Percentiles rank a stretch among this genome's conserved stretches.
Conservation (phyloP, 2,113 vertebrate species). For the Mesitornis unicolor region DNA sequence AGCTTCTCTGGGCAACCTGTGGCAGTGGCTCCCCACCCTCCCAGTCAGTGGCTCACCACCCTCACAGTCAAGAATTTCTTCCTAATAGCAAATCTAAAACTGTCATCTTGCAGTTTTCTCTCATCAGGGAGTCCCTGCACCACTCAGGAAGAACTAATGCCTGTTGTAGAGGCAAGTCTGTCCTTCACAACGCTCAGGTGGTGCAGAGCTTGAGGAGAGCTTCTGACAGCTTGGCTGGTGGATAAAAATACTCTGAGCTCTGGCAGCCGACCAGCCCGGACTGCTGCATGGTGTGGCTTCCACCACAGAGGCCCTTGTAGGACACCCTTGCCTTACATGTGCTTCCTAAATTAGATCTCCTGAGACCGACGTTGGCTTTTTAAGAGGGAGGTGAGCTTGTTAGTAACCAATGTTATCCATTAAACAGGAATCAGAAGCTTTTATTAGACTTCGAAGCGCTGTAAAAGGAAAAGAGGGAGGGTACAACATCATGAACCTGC, state of each 20-base stretch:
- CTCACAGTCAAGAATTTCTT: too few relatives aligned
- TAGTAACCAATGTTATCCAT: not conserved
- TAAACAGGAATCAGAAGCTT: not conserved
- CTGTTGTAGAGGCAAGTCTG: not conserved
- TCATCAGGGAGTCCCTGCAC: not conserved
- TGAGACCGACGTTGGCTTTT: not conserved
- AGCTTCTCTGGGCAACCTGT: too few relatives aligned
- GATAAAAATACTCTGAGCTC: not conserved
- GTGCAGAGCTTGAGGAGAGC: not conserved
- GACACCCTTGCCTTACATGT: not conserved
- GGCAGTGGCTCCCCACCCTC: too few relatives aligned
- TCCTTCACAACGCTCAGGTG: not conserved
- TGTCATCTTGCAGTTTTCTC: too few relatives aligned
- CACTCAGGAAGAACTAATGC: not conserved
- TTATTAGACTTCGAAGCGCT: not conserved
- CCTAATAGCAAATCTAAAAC: too few relatives aligned
- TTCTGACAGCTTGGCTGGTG: not conserved
- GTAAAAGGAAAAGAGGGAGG: not conserved
- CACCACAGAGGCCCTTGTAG: not conserved
- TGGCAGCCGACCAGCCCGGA: not conserved
- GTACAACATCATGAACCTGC: not conserved
- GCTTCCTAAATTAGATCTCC: constrained; percentile 36
- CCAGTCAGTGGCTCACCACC: too few relatives aligned
- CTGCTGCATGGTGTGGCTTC: not conserved
- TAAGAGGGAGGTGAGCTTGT: constrained; percentile 8